Evolutionary conservation across 2,888 invertebrate species (phyloP).

Genomic region (Taphrorychus bicolor): DNA sequence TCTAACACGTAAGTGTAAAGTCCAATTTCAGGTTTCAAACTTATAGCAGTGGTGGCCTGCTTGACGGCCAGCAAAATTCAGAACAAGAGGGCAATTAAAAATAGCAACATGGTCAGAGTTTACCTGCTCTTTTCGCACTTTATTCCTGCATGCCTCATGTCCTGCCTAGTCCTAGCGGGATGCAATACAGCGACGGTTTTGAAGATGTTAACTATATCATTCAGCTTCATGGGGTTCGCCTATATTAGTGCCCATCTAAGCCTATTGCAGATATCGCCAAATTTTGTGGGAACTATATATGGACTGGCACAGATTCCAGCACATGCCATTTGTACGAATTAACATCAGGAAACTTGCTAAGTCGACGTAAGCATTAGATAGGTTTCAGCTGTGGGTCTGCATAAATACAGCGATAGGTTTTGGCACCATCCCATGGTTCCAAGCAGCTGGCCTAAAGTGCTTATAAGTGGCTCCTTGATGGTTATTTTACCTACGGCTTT

Average conservation of each 20-base stretch:
- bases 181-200: background rate
- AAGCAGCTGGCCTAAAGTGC: background rate
- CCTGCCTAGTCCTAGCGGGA: background rate
- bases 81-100: background rate
- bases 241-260: background rate
- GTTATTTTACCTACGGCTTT: background rate
- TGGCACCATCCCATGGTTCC: background rate
- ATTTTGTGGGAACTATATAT: conserved; percentile 2
- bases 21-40: conserved; percentile 1
- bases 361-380: background rate
- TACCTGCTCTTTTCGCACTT: conserved; percentile 13
- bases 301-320: background rate
- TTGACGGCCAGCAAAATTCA: background rate
- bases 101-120: background rate
- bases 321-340: background rate
- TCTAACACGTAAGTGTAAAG: background rate
- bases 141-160: background rate
- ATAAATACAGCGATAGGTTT: background rate
- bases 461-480: background rate
- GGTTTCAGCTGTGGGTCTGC: background rate
- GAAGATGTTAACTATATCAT: background rate
- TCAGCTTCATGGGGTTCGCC: background rate
- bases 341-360: background rate
- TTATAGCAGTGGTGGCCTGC: background rate
- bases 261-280: conserved; percentile 7